Conservation (phyloP, 2,113 vertebrate species). For the Aptenodytes forsteri region DNA sequence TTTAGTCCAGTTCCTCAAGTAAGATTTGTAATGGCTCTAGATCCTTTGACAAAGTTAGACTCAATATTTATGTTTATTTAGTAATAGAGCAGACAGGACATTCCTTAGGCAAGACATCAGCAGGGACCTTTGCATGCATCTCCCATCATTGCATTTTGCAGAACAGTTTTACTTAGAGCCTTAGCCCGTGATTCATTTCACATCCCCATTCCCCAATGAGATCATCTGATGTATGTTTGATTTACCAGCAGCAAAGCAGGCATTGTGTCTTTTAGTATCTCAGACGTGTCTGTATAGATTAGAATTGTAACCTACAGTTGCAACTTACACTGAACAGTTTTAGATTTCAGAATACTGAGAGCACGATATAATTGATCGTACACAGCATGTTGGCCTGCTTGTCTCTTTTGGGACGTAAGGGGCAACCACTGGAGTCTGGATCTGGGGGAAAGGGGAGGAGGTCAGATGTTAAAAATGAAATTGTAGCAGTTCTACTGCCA, state of each 20-base stretch:
- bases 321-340: background rate
- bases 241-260: constrained; percentile 2
- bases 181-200: background rate
- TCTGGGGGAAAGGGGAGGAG: background rate
- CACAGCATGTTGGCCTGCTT: background rate
- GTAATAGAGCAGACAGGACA: background rate
- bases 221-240: background rate
- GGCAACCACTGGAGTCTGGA: background rate
- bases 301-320: background rate
- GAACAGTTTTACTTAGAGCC: background rate
- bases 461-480: background rate
- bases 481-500: background rate
- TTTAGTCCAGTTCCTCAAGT: background rate
- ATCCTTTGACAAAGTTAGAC: background rate
- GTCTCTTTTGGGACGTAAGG: background rate
- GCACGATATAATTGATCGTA: background rate
- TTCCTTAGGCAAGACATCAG: background rate
- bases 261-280: background rate
- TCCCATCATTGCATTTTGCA: background rate
- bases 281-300: background rate
- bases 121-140: background rate
- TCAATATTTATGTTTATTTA: background rate
- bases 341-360: background rate
- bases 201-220: background rate
- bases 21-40: background rate